Conservation (phyloP, 2,888 invertebrate genomes). For the Ptycholaimellus sp. region DNA sequence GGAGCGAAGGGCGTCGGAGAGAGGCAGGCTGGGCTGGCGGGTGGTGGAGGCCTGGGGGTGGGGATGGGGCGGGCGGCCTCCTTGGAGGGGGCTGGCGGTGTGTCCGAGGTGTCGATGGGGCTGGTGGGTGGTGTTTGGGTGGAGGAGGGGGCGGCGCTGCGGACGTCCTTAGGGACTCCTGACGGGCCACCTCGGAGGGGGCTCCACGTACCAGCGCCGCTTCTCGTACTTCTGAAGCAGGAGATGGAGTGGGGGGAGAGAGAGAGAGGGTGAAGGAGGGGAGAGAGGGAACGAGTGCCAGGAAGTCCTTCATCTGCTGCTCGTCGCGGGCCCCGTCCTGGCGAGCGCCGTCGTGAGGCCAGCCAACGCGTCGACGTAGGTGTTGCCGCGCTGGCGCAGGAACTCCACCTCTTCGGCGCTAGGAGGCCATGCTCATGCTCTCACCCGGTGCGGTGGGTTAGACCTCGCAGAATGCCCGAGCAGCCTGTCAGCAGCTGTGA, state of each 20-base stretch:
- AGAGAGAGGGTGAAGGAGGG: neutral
- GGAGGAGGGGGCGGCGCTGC: too few species aligned
- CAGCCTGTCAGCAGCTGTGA: too few species aligned
- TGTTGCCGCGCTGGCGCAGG: slow-evolving; percentile 66
- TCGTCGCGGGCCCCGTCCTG: slow-evolving; percentile 48
- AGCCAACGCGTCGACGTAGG: slow-evolving; percentile 59
- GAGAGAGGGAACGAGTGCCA: slow-evolving; percentile 35
- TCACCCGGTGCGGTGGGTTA: slow-evolving; percentile 94
- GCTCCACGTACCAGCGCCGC: slow-evolving; percentile 43
- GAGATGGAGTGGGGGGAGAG: too few species aligned
- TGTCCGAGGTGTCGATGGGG: too few species aligned
- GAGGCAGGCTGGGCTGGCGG: too few species aligned
- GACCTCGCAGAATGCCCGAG: slow-evolving; percentile 87
- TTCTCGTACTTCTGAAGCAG: slow-evolving; percentile 76
- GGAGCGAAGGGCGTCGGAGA: too few species aligned
- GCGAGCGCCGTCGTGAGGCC: slow-evolving; percentile 44
- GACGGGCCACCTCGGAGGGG: slow-evolving; percentile 26
- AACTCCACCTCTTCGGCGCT: slow-evolving; percentile 79
- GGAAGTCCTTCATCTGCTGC: slow-evolving; percentile 66
- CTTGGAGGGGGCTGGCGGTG: too few species aligned
- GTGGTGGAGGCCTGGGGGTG: too few species aligned
- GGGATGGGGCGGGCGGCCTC: too few species aligned
- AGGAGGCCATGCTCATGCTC: slow-evolving; percentile 93
- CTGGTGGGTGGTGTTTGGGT: too few species aligned
- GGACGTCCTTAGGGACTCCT: too few species aligned